phyloP scores from a whole-genome alignment of 2,888 invertebrate species.

The Andrena praecox region DNA sequence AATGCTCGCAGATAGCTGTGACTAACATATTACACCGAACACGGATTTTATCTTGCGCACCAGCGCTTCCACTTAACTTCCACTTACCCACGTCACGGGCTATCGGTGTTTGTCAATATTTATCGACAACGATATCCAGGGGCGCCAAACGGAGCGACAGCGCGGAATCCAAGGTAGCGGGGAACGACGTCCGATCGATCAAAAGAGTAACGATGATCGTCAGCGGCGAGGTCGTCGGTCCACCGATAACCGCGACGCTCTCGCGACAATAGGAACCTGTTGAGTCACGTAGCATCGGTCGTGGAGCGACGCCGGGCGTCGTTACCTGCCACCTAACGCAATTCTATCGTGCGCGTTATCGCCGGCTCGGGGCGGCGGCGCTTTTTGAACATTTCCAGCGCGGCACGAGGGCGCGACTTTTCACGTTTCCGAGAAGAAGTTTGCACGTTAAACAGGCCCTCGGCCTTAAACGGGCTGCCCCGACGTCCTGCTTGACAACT shows the following conservation, averaged over 20 bases:
- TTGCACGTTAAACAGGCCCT: constrained; percentile 80
- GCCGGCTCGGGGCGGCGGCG: constrained; percentile 22
- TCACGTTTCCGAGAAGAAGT: constrained; percentile 80
- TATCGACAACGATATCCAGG: constrained; percentile 12
- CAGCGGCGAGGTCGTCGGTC: not conserved
- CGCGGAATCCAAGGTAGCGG: not conserved
- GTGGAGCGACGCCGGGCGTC: not conserved
- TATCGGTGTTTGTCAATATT: constrained; percentile 5
- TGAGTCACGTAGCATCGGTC: constrained; percentile 37
- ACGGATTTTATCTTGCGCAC: too few species aligned
- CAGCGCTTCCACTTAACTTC: not conserved
- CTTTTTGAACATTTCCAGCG: constrained; percentile 38
- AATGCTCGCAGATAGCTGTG: too few species aligned
- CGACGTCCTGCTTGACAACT: constrained; percentile 81
- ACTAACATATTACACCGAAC: too few species aligned
- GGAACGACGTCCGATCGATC: constrained; percentile 17
- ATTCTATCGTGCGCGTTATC: constrained; percentile 27
- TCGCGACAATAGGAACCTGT: constrained; percentile 38
- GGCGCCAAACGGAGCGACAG: not conserved
- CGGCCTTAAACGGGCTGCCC: constrained; percentile 79
- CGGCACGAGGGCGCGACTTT: constrained; percentile 78
- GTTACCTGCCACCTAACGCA: constrained; percentile 11
- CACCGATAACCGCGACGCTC: constrained; percentile 8
- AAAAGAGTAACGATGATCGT: constrained; percentile 23
- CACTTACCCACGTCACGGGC: not conserved